A percentile compares a stretch with the other conserved stretches of the same genome.
Conservation (phyloP, 23 tunicate genomes). For the Pegea sp. region DNA sequence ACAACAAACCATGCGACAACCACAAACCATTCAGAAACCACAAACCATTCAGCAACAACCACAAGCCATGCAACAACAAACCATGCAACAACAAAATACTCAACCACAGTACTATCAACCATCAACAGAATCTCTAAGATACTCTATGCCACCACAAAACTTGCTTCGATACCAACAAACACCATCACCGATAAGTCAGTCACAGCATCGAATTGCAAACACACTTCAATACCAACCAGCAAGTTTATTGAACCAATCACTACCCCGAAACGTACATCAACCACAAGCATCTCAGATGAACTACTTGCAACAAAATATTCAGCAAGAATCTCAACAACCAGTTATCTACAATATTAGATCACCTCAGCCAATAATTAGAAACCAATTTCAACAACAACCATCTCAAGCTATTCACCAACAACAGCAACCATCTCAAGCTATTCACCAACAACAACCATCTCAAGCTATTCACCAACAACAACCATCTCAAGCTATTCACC, state of each 20-base stretch:
- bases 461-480: neutral
- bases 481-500: neutral
- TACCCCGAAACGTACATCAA: neutral
- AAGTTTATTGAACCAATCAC: neutral
- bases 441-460: constrained; percentile 2
- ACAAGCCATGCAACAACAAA: neutral
- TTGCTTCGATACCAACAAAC: too few species aligned
- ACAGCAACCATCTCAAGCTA: neutral
- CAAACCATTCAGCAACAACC: neutral
- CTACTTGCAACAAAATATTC: neutral
- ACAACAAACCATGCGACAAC: too few species aligned
- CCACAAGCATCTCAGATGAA: neutral
- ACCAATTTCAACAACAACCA: neutral
- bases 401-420: constrained; percentile 2
- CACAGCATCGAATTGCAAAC: neutral
- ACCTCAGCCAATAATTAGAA: too few species aligned
- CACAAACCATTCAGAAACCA: neutral
- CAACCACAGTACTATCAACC: neutral
- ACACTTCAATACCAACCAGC: neutral
- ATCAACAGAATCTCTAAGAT: too few species aligned
- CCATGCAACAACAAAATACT: neutral
- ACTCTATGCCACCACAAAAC: too few species aligned
- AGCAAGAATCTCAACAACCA: neutral
- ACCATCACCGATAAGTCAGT: too few species aligned
- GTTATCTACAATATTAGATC: too few species aligned